Percentiles rank a stretch among this genome's conserved stretches.
These are phyloP conservation scores for Leucophora obtusa DNA, from an alignment of 2,888 invertebrate genomes.

Conservation along the genomic window DNA sequence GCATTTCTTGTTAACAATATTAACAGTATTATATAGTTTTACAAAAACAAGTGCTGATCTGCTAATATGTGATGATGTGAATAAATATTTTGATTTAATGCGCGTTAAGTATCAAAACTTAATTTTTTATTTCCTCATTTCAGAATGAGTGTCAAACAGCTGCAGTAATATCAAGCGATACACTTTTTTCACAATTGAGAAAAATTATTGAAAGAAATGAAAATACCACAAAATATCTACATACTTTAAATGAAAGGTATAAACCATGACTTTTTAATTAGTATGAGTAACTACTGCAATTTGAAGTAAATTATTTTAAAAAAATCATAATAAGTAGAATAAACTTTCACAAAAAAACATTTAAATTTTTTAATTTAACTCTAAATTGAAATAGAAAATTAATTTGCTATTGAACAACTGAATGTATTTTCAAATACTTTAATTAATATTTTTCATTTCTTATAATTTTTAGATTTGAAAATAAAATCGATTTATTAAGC, in stretches of 20 bases:
- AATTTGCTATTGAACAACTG: too few relatives aligned
- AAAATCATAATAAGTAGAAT: too few relatives aligned
- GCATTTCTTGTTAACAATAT: neutral
- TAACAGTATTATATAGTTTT: neutral
- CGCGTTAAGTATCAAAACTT: too few relatives aligned
- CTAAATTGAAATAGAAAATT: too few relatives aligned
- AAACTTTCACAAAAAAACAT: too few relatives aligned
- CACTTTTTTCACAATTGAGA: conserved; percentile 19
- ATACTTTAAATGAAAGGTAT: neutral
- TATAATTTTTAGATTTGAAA: conserved; percentile 22
- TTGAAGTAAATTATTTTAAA: too few relatives aligned
- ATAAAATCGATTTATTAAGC: conserved; percentile 13
- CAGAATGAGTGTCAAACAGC: conserved; percentile 42
- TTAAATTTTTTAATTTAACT: too few relatives aligned
- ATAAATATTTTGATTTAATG: neutral
- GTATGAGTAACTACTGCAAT: too few relatives aligned
- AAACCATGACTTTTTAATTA: too few relatives aligned
- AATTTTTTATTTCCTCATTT: neutral
- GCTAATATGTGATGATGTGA: conserved; percentile 45
- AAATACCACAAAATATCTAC: conserved; percentile 13
- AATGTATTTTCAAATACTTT: neutral
- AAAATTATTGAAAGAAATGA: conserved; percentile 21
- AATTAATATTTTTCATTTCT: neutral
- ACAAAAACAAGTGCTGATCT: conserved; percentile 10
- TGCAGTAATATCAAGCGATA: conserved; percentile 7